Percentiles rank a stretch among this genome's conserved stretches.
Conservation (phyloP, 2,888 invertebrate genomes). For the Limnephilus rhombicus region DNA sequence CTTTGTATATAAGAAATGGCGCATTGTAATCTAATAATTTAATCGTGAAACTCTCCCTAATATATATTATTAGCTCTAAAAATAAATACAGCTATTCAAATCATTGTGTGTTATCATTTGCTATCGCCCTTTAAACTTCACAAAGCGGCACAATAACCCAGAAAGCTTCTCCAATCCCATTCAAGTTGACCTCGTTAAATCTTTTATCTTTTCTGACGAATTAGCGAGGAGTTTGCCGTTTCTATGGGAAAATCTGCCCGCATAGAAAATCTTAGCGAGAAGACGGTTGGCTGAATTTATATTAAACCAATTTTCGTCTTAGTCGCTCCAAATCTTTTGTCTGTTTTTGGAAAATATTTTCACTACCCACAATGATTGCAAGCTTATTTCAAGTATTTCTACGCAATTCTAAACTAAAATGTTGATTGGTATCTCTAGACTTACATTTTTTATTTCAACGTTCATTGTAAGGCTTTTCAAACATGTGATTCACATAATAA, state of each 20-base stretch:
- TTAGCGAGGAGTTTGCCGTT: not conserved
- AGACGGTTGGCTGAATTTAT: not conserved
- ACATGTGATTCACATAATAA: too few relatives aligned
- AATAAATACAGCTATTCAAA: not conserved
- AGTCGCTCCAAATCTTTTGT: not conserved
- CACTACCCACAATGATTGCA: not conserved
- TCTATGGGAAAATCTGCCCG: not conserved
- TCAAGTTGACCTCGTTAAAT: constrained; percentile 1
- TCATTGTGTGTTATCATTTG: not conserved
- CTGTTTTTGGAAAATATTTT: not conserved
- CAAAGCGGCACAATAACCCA: not conserved
- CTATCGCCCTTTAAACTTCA: not conserved
- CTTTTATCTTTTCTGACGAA: not conserved
- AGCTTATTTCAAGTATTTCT: not conserved
- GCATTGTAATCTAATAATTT: not conserved
- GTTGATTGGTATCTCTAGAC: not conserved
- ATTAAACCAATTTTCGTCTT: not conserved
- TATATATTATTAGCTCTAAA: not conserved
- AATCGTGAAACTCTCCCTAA: not conserved
- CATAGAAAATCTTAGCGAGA: not conserved
- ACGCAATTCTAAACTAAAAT: not conserved
- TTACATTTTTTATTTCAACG: not conserved
- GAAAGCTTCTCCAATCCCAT: not conserved
- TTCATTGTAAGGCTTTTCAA: too few relatives aligned
- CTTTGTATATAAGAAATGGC: too few relatives aligned